Conservation (phyloP, 2,888 invertebrate species). For the Aethes cnicana region DNA sequence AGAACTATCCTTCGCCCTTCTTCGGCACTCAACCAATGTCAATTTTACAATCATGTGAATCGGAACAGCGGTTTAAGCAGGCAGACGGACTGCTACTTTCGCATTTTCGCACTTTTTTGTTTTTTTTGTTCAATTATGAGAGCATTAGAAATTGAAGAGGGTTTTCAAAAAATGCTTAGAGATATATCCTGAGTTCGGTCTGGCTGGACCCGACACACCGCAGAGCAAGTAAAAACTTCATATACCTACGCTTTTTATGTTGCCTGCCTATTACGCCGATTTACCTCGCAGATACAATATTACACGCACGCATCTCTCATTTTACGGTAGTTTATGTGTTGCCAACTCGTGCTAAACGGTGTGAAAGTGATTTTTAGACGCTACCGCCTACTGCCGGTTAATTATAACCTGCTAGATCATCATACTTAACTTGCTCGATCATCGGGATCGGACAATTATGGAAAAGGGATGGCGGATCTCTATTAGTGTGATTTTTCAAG, state of each 20-base stretch:
- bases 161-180: too few species aligned
- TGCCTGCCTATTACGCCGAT: background rate
- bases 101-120: too few species aligned
- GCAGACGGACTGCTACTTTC: too few species aligned
- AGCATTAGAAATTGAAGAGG: too few species aligned
- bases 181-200: too few species aligned
- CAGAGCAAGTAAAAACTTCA: too few species aligned
- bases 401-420: conserved; percentile 24
- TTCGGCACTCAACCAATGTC: too few species aligned
- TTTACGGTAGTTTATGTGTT: conserved; percentile 23
- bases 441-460: conserved; percentile 28
- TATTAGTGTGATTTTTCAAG: conserved; percentile 10
- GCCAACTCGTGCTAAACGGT: conserved; percentile 7
- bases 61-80: too few species aligned
- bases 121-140: too few species aligned
- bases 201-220: too few species aligned
- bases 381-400: conserved; percentile 18
- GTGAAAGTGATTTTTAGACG: conserved; percentile 20
- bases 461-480: conserved; percentile 3
- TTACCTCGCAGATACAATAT: background rate
- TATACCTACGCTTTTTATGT: background rate
- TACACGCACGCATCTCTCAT: conserved; percentile 20
- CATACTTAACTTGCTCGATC: conserved; percentile 14
- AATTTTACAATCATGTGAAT: too few species aligned
- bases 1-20: too few species aligned